phyloP scores from a whole-genome alignment of 2,888 invertebrate species.

The Yponomeuta cagnagella region DNA sequence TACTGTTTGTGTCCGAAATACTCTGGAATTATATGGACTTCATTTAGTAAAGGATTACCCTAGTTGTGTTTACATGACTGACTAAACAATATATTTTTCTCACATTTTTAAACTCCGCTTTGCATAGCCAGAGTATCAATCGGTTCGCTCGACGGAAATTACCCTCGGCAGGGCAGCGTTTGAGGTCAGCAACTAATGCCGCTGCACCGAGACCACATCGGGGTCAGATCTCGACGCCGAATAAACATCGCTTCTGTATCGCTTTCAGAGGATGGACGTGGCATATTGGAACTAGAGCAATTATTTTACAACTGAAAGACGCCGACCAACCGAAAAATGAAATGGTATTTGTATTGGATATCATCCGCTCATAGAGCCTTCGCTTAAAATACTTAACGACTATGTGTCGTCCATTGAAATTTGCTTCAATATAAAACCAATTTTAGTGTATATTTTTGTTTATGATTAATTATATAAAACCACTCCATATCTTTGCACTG shows the following conservation, averaged over 20 bases:
- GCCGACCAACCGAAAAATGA: neutral
- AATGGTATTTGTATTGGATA: neutral
- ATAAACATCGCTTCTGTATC: neutral
- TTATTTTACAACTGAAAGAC: neutral
- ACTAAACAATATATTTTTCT: no score
- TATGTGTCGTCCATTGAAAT: no score
- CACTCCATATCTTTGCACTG: no score
- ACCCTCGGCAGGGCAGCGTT: neutral
- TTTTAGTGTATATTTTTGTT: no score
- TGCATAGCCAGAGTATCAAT: neutral
- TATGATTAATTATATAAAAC: no score
- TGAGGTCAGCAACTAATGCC: neutral
- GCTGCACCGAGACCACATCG: neutral
- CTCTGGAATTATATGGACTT: no score
- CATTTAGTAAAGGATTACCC: no score
- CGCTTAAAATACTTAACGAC: no score
- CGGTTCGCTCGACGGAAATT: neutral
- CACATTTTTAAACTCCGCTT: neutral
- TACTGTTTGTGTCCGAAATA: no score
- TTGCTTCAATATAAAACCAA: no score
- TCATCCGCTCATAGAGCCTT: neutral
- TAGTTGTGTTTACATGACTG: no score
- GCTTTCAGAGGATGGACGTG: neutral
- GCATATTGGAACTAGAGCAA: neutral
- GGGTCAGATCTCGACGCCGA: neutral